phyloP scores from a whole-genome alignment of 2,113 vertebrate genomes.

The Ciconia maguari region DNA sequence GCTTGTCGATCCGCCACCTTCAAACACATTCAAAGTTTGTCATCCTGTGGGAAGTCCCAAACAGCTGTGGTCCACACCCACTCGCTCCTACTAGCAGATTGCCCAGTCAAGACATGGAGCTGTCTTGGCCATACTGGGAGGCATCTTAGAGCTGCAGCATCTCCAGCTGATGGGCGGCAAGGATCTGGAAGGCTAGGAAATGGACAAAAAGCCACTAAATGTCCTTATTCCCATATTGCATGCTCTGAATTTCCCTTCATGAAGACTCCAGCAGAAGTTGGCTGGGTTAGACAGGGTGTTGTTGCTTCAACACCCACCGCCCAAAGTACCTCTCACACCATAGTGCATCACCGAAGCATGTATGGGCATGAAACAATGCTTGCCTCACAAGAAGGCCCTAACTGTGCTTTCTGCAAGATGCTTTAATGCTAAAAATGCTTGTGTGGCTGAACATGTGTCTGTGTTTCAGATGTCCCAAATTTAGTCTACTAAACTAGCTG shows the following conservation, averaged over 20 bases:
- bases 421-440: neutral
- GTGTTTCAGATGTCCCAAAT: neutral
- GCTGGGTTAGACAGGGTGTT: neutral
- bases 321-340: neutral
- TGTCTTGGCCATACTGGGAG: neutral
- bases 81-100: neutral
- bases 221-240: neutral
- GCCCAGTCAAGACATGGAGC: neutral
- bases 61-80: neutral
- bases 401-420: neutral
- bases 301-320: neutral
- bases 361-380: neutral
- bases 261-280: neutral
- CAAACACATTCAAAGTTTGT: neutral
- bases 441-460: neutral
- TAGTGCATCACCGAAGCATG: accelerated
- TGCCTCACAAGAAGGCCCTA: neutral
- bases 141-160: neutral
- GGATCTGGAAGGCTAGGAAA: neutral
- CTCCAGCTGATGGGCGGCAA: neutral
- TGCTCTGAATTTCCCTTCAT: neutral
- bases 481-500: neutral
- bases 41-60: neutral
- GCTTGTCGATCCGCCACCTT: neutral
- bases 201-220: neutral